Evolutionary conservation across 2,113 vertebrate genomes (phyloP), one percentile per base, ranked within the genome.

Genomic region (Peromyscus leucopus): DNA sequence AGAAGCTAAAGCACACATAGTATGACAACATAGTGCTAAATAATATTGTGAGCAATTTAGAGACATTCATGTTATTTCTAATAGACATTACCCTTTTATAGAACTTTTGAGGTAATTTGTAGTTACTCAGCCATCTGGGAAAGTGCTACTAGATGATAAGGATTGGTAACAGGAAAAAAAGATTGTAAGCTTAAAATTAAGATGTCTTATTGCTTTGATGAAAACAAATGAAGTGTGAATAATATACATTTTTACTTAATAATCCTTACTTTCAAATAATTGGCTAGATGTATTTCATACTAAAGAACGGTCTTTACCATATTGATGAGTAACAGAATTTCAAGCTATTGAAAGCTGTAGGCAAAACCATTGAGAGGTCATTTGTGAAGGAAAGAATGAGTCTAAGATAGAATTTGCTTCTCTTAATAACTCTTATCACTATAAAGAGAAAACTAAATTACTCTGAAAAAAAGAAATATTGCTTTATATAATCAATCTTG

Each of bases 31-130:
- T 11, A 93, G 33, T n/a, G 89, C 46, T 59, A 16, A 63, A 22
- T 3, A 1, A 91, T 12, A 7, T 48, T 88, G 88, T 96, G 31
- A 96, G 10, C 69, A 85, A 61, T 95, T 95, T 67, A 85, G n/a
- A 95, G 24, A 5, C 2, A 16, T 4, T 95, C 31, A 55, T 21
- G 31, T 55, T 92, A 78, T 97, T 97, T 92, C 48, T 95, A 86
- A 36, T 69, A 74, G 57, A 89, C 78, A 36, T 59, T 79, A 12
- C 48, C 15, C 3, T 91, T 94, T 94, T 63, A 11, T 90, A 90
- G 16, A 93, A 74, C 19, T 95, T 86, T 80, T 65, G 24, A 51
- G 33, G 10, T 26, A 33, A 16, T 82, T 89, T 94, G 39, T 78
- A 88, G 39, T 48, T 92, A 71, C 48, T 75, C 11, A 42, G 5